phyloP scores from a whole-genome alignment of 2,888 invertebrate species.

The Cylindroiulus punctatus region DNA sequence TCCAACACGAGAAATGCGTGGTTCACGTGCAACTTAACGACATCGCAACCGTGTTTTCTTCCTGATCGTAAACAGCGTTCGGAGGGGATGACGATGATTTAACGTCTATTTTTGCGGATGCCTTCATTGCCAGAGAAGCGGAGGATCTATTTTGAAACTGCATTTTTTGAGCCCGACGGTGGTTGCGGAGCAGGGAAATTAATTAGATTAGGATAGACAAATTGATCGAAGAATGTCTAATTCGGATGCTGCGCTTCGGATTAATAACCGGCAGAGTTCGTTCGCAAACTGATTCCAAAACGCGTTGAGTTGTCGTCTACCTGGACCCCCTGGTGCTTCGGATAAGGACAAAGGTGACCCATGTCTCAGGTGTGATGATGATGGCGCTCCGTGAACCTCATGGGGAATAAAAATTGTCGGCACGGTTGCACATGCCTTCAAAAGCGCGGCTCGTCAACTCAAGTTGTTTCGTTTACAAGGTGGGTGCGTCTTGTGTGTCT shows the following conservation, averaged over 20 bases:
- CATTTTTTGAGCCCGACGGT: background rate
- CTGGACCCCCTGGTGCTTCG: background rate
- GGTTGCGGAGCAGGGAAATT: background rate
- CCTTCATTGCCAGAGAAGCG: background rate
- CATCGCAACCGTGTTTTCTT: background rate
- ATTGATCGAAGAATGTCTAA: background rate
- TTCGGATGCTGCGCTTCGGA: background rate
- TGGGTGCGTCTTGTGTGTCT: background rate
- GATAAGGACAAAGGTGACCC: slow-evolving; percentile 44
- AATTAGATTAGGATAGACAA: background rate
- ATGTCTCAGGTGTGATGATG: slow-evolving; percentile 36
- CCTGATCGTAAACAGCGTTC: slow-evolving; percentile 5
- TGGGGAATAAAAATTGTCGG: slow-evolving; percentile 57
- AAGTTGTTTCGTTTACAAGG: slow-evolving; percentile 55
- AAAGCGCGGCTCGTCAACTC: slow-evolving; percentile 54
- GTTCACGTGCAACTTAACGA: slow-evolving; percentile 6
- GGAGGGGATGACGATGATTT: background rate
- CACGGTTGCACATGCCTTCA: slow-evolving; percentile 55
- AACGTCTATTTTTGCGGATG: background rate
- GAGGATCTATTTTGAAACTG: background rate
- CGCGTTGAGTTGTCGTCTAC: background rate
- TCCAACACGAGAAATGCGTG: background rate
- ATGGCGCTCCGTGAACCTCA: slow-evolving; percentile 42
- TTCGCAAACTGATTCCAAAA: background rate
- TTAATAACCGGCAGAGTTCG: background rate